Conservation (phyloP, 2,113 vertebrate species). For the Solenodon paradoxus region DNA sequence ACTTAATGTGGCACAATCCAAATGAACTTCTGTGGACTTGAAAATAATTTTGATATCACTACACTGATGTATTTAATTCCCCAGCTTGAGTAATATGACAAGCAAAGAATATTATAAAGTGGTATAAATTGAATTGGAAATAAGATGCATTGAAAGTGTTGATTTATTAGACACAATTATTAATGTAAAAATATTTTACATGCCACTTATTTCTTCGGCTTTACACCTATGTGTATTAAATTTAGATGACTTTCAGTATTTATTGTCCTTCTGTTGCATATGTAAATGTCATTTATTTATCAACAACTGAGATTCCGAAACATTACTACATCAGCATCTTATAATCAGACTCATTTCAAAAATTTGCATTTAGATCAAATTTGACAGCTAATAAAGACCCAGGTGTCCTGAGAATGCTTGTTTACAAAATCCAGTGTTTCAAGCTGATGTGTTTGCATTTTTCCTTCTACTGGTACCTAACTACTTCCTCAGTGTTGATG, state of each 20-base stretch:
- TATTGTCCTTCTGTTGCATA: not conserved
- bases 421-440: constrained; percentile 15
- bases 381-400: constrained; percentile 38
- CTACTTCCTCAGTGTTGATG: not conserved
- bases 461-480: not conserved
- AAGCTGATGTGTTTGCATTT: constrained; percentile 16
- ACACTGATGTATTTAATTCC: not conserved
- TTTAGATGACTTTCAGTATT: not conserved
- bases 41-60: not conserved
- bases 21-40: not conserved
- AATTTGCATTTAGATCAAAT: constrained; percentile 23
- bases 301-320: not conserved
- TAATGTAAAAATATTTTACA: not conserved
- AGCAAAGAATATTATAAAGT: not conserved
- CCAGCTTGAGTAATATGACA: not conserved
- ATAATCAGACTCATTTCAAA: not conserved
- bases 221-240: not conserved
- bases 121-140: not conserved
- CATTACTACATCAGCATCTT: not conserved
- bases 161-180: not conserved
- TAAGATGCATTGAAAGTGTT: not conserved
- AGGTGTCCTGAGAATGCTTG: constrained; percentile 35
- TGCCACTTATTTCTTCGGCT: not conserved
- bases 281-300: constrained; percentile 6
- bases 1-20: not conserved